These are phyloP conservation scores for Leucophenga montana DNA, from an alignment of 2,888 invertebrate species.

Conservation along the genomic window DNA sequence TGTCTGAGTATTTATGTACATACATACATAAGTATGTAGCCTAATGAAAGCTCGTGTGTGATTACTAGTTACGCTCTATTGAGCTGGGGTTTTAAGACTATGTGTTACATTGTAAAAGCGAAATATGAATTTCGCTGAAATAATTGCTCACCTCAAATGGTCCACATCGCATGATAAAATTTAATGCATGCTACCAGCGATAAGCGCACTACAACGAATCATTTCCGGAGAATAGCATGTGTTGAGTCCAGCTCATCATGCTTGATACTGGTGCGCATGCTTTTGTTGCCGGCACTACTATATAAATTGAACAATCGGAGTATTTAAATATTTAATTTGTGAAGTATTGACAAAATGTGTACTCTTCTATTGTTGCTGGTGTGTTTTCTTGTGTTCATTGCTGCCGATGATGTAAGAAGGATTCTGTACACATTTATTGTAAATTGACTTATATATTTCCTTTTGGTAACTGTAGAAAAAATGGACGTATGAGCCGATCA, in stretches of 20 bases:
- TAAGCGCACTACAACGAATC: background rate
- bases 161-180: background rate
- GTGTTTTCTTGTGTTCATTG: background rate
- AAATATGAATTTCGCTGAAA: background rate
- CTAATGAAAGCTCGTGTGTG: background rate
- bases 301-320: too few relatives aligned
- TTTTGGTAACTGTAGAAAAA: slow-evolving; percentile 2
- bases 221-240: background rate
- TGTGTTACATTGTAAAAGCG: background rate
- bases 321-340: too few relatives aligned
- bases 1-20: too few relatives aligned
- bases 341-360: too few relatives aligned
- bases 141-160: background rate
- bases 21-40: background rate
- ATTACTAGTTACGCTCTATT: slow-evolving; percentile 9
- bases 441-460: background rate
- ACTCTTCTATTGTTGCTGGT: background rate
- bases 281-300: too few relatives aligned
- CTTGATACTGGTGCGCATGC: background rate
- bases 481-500: slow-evolving; percentile 11
- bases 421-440: background rate
- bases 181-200: background rate
- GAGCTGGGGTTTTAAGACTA: slow-evolving; percentile 2
- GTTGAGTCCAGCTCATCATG: background rate
- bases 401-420: background rate